Base-by-base conservation (phyloP, 2,113 vertebrate genomes). In the Urocynchramus pylzowi region DNA sequence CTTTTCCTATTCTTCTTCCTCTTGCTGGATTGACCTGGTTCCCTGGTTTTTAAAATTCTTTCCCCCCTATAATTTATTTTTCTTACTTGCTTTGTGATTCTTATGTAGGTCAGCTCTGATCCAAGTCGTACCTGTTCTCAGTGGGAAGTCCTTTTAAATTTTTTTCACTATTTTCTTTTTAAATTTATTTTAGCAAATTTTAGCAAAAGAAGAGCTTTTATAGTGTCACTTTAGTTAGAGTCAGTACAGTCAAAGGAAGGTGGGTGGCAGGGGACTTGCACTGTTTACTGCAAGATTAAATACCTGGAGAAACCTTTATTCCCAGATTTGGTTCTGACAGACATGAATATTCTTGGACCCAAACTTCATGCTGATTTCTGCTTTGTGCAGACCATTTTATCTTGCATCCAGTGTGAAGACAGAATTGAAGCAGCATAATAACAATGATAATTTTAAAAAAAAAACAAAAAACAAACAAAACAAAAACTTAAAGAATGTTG, bases 31-130 rank as follows among this genome's bases (percentile, higher is more conserved):
- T 4, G 4, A 75, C 20, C 13, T 57, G 7, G 2, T 67, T 74
- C 10, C 39, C 3, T n/a, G 15, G 1, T 17, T 54, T 44, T 23
- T 7, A 20, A 16, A 1, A 5, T 13, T 37, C 26, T 27, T 24
- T 2, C 3, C 17, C 30, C 5, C 7, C 4, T 33, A 4, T 7
- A 22, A 17, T 56, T 78, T 64, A 33, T 86, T 93, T 84, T 77
- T 8, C 22, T 69, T 35, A 30, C 52, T 80, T 79, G 6, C 10
- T 39, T 84, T 69, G 15, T 85, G 86, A 87, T 65, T 74, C 22
- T 69, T 74, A 42, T 53, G 20, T 71, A 93, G 61, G 63, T 54
- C 70, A 76, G 8, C 41, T 87, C 22, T 61, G n/a, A 60, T 52
- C 53, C 44, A 79, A 85, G 12, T 6, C 0, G 0, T 73, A 30